Evolutionary conservation across 1,140 invertebrate species (phyloP), one percentile per base, ranked within the genome.

Genomic region (Ganaspis sp.): DNA sequence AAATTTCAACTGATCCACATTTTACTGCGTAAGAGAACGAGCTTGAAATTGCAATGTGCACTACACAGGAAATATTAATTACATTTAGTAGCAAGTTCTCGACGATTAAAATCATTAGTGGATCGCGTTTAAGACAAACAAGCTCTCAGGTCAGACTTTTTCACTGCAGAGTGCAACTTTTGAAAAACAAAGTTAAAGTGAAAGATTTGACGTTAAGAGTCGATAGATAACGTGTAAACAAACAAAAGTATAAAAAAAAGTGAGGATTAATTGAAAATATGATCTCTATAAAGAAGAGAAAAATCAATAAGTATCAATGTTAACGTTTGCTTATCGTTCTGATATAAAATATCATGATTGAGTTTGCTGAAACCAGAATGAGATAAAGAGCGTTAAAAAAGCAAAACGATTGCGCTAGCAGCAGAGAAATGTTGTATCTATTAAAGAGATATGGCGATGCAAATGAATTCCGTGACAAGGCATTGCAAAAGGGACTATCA

Each of bases 291-390:
- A 64, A 29, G 3, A 34, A 34, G 26, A 64, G 15, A 29, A 64
- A 64, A n/a, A 26, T 64, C 12, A 29, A 64, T 64, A 64, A 64
- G 58, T 64, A 64, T 64, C 58, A 64, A 64, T 64, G 26, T 29
- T 64, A 64, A 64, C 26, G 58, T 29, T 64, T 64, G 58, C 58
- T 64, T 64, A 64, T 64, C 58, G 15, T 64, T 23, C 4, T 29
- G 58, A 64, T 64, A 64, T 49, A 49, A 49, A 49, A 49, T 49
- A 49, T 49, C 45, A n/a, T 49, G 45, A 49, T 64, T 64, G 23
- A 64, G 26, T 34, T 29, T 64, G 54, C 54, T 58, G 54, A 58
- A 58, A 29, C 54, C 54, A 58, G 54, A 15, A 49, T 64, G 58
- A 29, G 58, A 64, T 64, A 64, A 64, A 29, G 12, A 64, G 12